These are phyloP conservation scores for Harmothoe impar DNA, from an alignment of 2,888 invertebrate species.

Conservation along the genomic window DNA sequence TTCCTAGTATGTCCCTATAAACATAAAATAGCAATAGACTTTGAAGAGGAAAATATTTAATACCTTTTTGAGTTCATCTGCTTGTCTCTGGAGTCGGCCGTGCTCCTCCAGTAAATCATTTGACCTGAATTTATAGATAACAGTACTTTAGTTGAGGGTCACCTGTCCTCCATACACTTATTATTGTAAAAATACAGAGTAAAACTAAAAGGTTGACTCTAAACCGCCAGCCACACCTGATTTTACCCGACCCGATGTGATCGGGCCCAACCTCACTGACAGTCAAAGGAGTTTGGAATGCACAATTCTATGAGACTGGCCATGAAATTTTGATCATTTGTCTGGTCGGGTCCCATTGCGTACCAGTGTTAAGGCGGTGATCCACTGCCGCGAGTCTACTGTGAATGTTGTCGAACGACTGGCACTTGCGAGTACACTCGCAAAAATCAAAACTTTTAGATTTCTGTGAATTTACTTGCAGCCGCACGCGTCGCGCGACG, in stretches of 20 bases:
- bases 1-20: not conserved
- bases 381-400: too few species aligned
- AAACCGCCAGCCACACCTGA: too few species aligned
- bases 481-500: too few species aligned
- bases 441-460: too few species aligned
- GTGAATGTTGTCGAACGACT: too few species aligned
- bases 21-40: not conserved
- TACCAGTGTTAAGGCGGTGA: too few species aligned
- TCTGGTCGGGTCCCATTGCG: too few species aligned
- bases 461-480: too few species aligned
- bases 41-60: not conserved
- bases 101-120: constrained; percentile 1
- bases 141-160: not conserved
- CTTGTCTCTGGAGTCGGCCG: not conserved
- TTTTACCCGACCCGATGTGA: too few species aligned
- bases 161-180: not conserved
- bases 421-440: too few species aligned
- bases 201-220: not conserved
- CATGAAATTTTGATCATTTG: not conserved
- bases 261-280: not conserved
- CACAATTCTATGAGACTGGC: not conserved
- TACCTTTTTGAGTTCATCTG: constrained; percentile 31
- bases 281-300: not conserved
- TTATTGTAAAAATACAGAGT: not conserved
- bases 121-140: not conserved